A percentile compares a stretch with the other conserved stretches of the same genome.
These are phyloP conservation scores for Aulostomus chinensis DNA, from an alignment of 2,797 vertebrate genomes.

Conservation along the genomic window DNA sequence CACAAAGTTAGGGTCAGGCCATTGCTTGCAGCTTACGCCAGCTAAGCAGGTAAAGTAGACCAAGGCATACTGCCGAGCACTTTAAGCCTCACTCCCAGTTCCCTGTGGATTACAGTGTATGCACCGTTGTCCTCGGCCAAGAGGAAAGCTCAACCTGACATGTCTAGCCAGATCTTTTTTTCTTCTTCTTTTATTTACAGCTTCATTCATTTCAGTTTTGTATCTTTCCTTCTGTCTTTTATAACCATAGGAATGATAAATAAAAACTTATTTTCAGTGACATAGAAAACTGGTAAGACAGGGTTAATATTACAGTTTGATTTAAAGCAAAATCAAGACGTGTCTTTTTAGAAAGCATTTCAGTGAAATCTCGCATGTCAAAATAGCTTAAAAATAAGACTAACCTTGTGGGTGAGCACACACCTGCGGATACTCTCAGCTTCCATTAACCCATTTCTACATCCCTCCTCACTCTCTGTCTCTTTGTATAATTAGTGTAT, in stretches of 20 bases:
- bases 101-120: constrained; percentile 51
- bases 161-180: constrained; percentile 9
- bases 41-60: constrained; percentile 76
- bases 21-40: constrained; percentile 50
- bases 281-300: no score
- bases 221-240: no score
- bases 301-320: no score
- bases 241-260: no score
- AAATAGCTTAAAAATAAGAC: neutral
- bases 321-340: neutral
- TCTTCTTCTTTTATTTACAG: neutral
- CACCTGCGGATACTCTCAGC: neutral
- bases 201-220: neutral
- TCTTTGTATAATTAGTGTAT: constrained; percentile 41
- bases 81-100: constrained; percentile 50
- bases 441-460: no score
- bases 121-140: constrained; percentile 23
- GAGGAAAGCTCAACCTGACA: constrained; percentile 43
- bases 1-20: constrained; percentile 26
- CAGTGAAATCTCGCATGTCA: neutral
- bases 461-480: no score
- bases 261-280: no score
- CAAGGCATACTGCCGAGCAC: constrained; percentile 44
- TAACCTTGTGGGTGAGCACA: neutral
- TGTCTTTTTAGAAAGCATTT: constrained; percentile 1